These are phyloP conservation scores for Cephus pygmeus DNA, from an alignment of 2,888 invertebrate species.

Conservation along the genomic window DNA sequence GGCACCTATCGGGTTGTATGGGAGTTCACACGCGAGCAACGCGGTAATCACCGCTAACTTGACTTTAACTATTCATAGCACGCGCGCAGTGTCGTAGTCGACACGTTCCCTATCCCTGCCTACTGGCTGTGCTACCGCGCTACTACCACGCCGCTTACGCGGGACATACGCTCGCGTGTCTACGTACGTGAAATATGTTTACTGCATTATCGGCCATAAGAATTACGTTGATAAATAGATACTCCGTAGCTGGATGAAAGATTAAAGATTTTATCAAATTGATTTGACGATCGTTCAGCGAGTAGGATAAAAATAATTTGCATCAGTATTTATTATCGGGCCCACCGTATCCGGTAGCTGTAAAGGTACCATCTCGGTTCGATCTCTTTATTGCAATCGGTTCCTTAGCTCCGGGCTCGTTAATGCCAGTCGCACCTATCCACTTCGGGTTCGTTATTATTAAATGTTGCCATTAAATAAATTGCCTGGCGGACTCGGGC, in stretches of 20 bases:
- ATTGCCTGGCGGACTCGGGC: constrained; percentile 24
- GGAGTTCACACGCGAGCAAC: constrained; percentile 26
- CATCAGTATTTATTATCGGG: not conserved
- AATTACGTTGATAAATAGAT: not conserved
- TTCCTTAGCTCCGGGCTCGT: not conserved
- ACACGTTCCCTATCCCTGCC: constrained; percentile 28
- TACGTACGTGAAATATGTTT: not conserved
- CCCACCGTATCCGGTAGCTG: not conserved
- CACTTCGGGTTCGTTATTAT: constrained; percentile 32
- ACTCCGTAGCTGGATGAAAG: not conserved
- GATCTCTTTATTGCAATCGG: not conserved
- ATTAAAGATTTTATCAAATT: not conserved
- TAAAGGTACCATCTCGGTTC: not conserved
- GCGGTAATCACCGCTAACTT: constrained; percentile 51
- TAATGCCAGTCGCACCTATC: not conserved
- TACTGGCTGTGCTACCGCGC: not conserved
- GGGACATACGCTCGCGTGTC: not conserved
- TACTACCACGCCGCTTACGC: not conserved
- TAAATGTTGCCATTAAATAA: constrained; percentile 44
- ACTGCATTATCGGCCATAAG: not conserved
- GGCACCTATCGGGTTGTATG: constrained; percentile 16
- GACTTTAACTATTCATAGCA: constrained; percentile 54
- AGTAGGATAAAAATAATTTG: too few relatives aligned
- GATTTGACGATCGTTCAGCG: not conserved
- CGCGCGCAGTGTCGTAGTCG: constrained; percentile 49